Percentiles rank a stretch among this genome's conserved stretches.
phyloP scores from a whole-genome alignment of 2,797 vertebrate species.

The Eptatretus atami region DNA sequence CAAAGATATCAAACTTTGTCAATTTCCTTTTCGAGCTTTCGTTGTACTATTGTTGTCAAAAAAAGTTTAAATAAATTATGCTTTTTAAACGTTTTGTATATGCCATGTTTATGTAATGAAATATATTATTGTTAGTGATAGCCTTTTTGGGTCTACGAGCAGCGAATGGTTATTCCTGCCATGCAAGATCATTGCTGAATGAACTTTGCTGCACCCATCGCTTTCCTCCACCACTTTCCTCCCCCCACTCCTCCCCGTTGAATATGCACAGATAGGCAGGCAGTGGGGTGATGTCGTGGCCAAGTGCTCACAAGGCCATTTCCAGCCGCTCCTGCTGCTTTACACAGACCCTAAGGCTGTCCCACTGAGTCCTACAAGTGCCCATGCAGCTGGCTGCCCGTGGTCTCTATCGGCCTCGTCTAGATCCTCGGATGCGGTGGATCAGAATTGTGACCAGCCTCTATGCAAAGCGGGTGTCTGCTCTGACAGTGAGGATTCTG shows the following conservation, averaged over 20 bases:
- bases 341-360: conserved; percentile 67
- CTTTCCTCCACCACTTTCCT: background rate
- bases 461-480: background rate
- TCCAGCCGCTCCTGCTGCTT: conserved; percentile 75
- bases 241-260: background rate
- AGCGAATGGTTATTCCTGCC: too few relatives aligned
- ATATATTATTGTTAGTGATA: too few relatives aligned
- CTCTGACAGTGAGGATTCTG: conserved; percentile 4
- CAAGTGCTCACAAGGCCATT: conserved; percentile 70
- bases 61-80: too few relatives aligned
- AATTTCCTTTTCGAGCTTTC: too few relatives aligned
- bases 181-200: background rate
- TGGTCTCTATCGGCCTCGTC: too few relatives aligned
- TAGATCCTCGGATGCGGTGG: background rate
- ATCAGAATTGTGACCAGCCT: background rate
- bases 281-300: conserved; percentile 79
- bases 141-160: too few relatives aligned
- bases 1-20: too few relatives aligned
- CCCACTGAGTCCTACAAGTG: conserved; percentile 16
- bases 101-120: too few relatives aligned
- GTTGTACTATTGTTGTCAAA: too few relatives aligned
- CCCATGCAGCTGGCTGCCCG: too few relatives aligned
- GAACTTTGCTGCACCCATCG: background rate
- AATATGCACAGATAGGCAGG: conserved; percentile 29
- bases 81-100: too few relatives aligned